Evolutionary conservation across 1,140 invertebrate species (phyloP), one percentile per base, ranked within the genome.

Genomic region (Sipha flava): DNA sequence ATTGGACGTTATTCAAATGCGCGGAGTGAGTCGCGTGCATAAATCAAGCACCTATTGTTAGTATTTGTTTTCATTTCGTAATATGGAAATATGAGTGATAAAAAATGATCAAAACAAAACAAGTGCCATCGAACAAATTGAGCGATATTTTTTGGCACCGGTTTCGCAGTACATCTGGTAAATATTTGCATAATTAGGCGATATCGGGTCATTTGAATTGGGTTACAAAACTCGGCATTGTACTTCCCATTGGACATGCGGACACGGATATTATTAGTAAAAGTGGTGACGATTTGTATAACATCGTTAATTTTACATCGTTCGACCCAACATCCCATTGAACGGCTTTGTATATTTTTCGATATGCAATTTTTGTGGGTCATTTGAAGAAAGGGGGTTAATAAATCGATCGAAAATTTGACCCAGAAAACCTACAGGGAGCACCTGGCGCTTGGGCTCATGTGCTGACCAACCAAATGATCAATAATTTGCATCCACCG

Each of bases 341-440:
- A n/a, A n/a, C n/a, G n/a, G n/a, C n/a, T 43, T 43, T 43, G 40
- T 43, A 43, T 6, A 43, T 43, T 43, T 43, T 43, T 43, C 10
- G 40, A 43, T 12, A 12, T 23, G 1, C 21, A 1, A 1, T 34
- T 12, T 62, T 62, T 34, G 10, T 62, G 59, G 59, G 59, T 62
- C 59, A 34, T 18, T 4, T 1, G 18, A 12, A 10, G 59, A 62
- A 62, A 37, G 9, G 23, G 59, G 29, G 59, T 62, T n/a, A 37
- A 62, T 34, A 62, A 72, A 72, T 49, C 68, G 68, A 49, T 72
- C 68, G 31, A 21, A 72, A 49, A 72, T 49, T 29, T 72, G 45
- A 47, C 45, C 68, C 18, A 49, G 68, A 72, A 72, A 72, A 47
- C 45, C 43, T 23, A 21, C 43, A 72, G 29, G 29, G 59, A 62